A percentile compares a stretch with the other conserved stretches of the same genome.
These are phyloP conservation scores for Serripes groenlandicus DNA, from an alignment of 2,888 invertebrate genomes.

Conservation along the genomic window DNA sequence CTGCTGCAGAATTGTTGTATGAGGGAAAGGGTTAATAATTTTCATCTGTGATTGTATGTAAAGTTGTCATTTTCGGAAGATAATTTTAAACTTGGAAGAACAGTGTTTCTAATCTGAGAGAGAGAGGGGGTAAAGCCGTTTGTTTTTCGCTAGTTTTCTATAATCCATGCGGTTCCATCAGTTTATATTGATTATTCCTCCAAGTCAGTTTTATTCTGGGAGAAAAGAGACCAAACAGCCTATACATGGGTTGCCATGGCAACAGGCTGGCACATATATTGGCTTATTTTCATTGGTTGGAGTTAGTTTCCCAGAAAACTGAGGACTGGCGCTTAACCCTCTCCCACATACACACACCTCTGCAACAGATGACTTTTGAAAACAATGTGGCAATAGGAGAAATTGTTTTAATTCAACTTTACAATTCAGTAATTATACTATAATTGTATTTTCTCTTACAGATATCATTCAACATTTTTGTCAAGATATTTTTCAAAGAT, in stretches of 20 bases:
- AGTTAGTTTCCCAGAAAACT: slow-evolving; percentile 5
- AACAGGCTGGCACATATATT: slow-evolving; percentile 55
- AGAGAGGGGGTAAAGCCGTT: not conserved
- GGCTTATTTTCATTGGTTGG: slow-evolving; percentile 51
- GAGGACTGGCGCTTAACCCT: not conserved
- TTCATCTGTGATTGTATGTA: too few relatives aligned
- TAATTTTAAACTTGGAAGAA: too few relatives aligned
- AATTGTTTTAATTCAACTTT: not conserved
- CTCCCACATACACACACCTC: not conserved
- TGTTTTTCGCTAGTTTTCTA: not conserved
- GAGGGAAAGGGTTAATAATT: too few relatives aligned
- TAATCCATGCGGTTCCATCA: not conserved
- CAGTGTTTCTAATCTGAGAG: too few relatives aligned
- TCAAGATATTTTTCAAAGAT: too few relatives aligned
- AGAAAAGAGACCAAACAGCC: slow-evolving; percentile 10
- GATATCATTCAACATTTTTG: too few relatives aligned
- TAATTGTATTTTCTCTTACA: too few relatives aligned
- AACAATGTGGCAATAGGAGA: not conserved
- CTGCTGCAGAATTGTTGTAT: too few relatives aligned
- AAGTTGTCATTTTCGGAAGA: too few relatives aligned
- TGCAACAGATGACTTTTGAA: not conserved
- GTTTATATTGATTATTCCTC: slow-evolving; percentile 22
- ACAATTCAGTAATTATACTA: not conserved
- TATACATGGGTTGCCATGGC: slow-evolving; percentile 63
- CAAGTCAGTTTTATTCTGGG: slow-evolving; percentile 4